These are phyloP conservation scores for Plebejus argus DNA, from an alignment of 2,888 invertebrate genomes.

Conservation along the genomic window DNA sequence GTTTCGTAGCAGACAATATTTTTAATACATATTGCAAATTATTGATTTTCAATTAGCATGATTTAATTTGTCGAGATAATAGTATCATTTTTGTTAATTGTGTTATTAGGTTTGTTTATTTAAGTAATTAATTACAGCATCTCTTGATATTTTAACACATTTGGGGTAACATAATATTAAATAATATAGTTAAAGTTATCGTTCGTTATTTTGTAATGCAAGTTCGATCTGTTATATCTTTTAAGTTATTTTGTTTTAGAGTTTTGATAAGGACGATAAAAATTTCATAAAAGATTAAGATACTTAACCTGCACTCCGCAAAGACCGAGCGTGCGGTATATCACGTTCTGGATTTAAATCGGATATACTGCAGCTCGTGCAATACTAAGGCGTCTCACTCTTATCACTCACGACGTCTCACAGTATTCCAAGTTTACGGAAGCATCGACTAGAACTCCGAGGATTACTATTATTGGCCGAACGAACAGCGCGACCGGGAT, in stretches of 20 bases:
- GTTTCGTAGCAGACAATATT: background rate
- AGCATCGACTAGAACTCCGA: constrained; percentile 1
- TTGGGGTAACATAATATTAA: background rate
- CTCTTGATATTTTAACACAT: background rate
- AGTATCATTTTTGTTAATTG: background rate
- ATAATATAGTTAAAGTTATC: too few relatives aligned
- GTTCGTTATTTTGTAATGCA: too few relatives aligned
- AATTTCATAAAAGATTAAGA: background rate
- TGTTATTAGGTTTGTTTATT: background rate
- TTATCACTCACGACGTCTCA: constrained; percentile 9
- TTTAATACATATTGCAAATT: background rate
- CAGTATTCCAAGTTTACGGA: constrained; percentile 14
- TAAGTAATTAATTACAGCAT: background rate
- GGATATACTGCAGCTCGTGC: constrained; percentile 1
- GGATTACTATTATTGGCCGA: background rate
- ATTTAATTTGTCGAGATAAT: background rate
- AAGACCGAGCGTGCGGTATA: background rate
- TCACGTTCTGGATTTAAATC: background rate
- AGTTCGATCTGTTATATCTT: background rate
- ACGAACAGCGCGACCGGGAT: background rate
- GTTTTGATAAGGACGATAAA: background rate
- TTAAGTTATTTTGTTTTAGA: background rate
- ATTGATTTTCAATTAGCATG: background rate
- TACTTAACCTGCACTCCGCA: constrained; percentile 18
- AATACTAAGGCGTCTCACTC: background rate